Evolutionary conservation across 2,888 invertebrate genomes (phyloP).

Genomic region (Meta bourneti): DNA sequence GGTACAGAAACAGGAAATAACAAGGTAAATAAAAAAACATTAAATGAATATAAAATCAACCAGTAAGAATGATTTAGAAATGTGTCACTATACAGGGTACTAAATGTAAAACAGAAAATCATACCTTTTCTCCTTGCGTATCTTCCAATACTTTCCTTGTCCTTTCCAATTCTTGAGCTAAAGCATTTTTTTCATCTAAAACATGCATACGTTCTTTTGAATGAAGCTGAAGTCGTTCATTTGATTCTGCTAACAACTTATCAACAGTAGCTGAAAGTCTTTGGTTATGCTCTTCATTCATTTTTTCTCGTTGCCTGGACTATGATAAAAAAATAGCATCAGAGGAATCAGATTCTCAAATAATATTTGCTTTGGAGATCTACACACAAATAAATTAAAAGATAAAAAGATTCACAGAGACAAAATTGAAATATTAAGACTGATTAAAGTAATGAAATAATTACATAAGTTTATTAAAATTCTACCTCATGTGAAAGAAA

Average conservation of each 20-base stretch:
- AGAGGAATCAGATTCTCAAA: background rate
- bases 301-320: constrained; percentile 86
- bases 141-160: constrained; percentile 89
- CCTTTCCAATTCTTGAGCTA: constrained; percentile 97
- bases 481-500: too few relatives aligned
- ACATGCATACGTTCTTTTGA: constrained; percentile 99
- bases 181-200: constrained; percentile 96
- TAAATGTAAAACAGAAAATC: background rate
- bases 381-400: background rate
- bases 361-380: background rate
- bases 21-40: too few relatives aligned
- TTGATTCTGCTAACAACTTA: constrained; percentile 96
- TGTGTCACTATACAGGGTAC: too few relatives aligned
- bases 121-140: constrained; percentile 81
- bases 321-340: constrained; percentile 27
- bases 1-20: too few relatives aligned
- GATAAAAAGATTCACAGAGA: background rate
- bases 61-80: too few relatives aligned
- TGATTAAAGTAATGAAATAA: too few relatives aligned
- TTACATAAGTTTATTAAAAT: too few relatives aligned
- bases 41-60: too few relatives aligned
- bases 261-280: constrained; percentile 97
- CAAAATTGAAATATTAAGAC: background rate
- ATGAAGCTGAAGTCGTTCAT: constrained; percentile 99
- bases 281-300: constrained; percentile 99